phyloP scores from a whole-genome alignment of 30 jellyfish, hydroid and myxozoan genomes.

The Cassiopea andromeda region DNA sequence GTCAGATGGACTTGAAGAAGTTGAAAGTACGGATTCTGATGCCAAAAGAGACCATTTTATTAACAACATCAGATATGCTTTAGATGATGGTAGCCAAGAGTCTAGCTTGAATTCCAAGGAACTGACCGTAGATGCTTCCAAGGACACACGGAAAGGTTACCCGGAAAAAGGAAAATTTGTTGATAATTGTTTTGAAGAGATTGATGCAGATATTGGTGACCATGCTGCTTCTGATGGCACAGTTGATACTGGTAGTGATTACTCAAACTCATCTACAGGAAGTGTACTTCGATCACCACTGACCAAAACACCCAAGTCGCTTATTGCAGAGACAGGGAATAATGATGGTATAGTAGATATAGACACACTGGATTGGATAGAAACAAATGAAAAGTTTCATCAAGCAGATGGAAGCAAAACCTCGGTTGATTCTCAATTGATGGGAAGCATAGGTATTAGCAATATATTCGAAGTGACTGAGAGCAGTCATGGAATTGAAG shows the following conservation, averaged over 20 bases:
- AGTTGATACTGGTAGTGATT: conserved; percentile 10
- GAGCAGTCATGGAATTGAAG: no score
- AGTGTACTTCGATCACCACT: conserved; percentile 25
- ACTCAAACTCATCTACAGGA: not conserved
- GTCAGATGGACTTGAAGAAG: not conserved
- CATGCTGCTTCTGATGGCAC: not conserved
- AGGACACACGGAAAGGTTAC: no score
- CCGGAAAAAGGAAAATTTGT: not conserved
- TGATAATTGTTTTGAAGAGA: not conserved
- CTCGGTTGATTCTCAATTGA: not conserved
- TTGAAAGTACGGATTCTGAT: not conserved
- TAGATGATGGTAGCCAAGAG: not conserved
- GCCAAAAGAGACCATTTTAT: not conserved
- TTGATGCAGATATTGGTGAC: not conserved
- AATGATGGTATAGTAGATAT: not conserved
- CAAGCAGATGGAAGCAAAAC: not conserved
- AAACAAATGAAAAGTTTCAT: not conserved
- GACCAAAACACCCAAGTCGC: not conserved
- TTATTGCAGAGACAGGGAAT: not conserved
- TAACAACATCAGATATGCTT: not conserved
- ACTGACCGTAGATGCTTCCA: no score
- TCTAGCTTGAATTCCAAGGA: no score
- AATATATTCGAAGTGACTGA: no score
- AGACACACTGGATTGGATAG: not conserved
- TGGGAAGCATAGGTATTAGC: not conserved